phyloP scores from a whole-genome alignment of 2,888 invertebrate genomes.

The Agriopis leucophaearia region DNA sequence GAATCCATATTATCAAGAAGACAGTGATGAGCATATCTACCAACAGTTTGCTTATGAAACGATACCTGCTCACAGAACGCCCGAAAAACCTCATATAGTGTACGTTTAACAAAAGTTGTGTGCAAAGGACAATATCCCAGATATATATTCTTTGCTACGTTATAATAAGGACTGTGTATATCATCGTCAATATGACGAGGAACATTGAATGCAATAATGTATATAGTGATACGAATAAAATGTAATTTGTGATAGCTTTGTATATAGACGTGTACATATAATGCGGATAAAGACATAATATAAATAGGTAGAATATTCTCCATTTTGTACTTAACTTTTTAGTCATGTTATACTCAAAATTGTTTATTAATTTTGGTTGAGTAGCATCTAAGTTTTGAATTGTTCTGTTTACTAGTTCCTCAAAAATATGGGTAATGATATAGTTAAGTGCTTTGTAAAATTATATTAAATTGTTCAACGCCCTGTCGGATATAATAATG shows the following conservation, averaged over 20 bases:
- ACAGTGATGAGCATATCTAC: constrained; percentile 83
- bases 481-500: constrained; percentile 60
- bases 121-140: constrained; percentile 72
- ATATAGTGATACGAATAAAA: constrained; percentile 82
- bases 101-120: constrained; percentile 85
- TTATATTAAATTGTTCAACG: constrained; percentile 65
- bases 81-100: constrained; percentile 87
- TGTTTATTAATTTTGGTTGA: constrained; percentile 53
- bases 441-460: constrained; percentile 69
- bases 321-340: constrained; percentile 82
- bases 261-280: constrained; percentile 83
- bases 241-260: constrained; percentile 86
- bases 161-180: constrained; percentile 64
- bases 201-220: constrained; percentile 83
- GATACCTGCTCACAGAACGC: constrained; percentile 83
- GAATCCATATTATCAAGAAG: constrained; percentile 81
- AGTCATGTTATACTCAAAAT: constrained; percentile 63
- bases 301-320: constrained; percentile 63
- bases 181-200: constrained; percentile 66
- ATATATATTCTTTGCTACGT: constrained; percentile 72
- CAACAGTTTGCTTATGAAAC: constrained; percentile 85
- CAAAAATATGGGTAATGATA: constrained; percentile 69
- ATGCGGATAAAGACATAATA: constrained; percentile 73
- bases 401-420: constrained; percentile 74
- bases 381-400: constrained; percentile 62